A percentile compares a stretch with the other conserved stretches of the same genome.
These are phyloP conservation scores for Halocynthia aurantium DNA, from an alignment of 23 tunicate genomes.

Conservation along the genomic window DNA sequence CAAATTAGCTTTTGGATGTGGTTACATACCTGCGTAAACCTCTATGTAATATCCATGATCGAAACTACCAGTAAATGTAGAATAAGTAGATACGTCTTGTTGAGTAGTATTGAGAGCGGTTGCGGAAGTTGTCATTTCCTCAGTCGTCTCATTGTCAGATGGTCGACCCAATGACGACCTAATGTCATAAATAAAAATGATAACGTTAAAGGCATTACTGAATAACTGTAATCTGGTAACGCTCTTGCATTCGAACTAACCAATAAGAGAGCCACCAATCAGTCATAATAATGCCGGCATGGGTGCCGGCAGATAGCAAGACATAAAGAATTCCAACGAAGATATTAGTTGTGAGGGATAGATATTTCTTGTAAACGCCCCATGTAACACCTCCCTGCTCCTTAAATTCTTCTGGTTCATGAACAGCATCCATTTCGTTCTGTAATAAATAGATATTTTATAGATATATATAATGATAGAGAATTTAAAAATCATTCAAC, in stretches of 20 bases:
- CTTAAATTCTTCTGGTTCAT: conserved; percentile 1
- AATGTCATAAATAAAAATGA: too few relatives aligned
- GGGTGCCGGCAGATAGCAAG: background rate
- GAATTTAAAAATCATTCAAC: background rate
- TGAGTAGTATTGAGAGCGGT: background rate
- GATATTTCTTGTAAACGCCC: background rate
- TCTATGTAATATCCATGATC: background rate
- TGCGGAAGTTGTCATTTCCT: background rate
- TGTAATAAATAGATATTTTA: background rate
- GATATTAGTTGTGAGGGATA: background rate
- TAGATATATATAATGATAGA: too few relatives aligned
- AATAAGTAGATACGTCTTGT: background rate
- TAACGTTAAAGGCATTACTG: too few relatives aligned
- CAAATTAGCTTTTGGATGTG: background rate
- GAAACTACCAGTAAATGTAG: too few relatives aligned
- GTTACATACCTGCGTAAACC: conserved; percentile 6
- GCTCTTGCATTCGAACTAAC: background rate
- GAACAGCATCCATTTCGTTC: background rate
- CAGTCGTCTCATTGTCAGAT: too few relatives aligned
- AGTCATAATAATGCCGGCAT: background rate
- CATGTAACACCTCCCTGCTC: background rate
- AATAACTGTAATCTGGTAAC: too few relatives aligned
- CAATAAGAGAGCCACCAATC: conserved; percentile 13
- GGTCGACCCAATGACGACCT: too few relatives aligned
- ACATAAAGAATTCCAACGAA: background rate